phyloP scores from a whole-genome alignment of 2,888 invertebrate species.

The Corbicula japonica region DNA sequence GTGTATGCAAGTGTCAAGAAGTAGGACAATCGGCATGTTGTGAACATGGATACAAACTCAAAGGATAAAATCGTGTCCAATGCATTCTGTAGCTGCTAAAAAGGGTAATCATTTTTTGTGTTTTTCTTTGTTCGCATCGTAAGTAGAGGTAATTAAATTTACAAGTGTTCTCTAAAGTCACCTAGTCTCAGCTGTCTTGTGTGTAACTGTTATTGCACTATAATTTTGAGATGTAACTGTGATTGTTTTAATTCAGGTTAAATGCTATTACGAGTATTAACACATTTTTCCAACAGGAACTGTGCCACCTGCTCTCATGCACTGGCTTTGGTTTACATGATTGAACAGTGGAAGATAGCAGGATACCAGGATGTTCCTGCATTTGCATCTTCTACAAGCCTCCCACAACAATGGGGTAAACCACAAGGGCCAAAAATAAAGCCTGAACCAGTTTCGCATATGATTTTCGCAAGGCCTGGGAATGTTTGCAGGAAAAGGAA shows the following conservation, averaged over 20 bases:
- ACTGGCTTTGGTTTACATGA: background rate
- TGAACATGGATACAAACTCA: background rate
- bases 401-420: constrained; percentile 37
- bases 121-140: background rate
- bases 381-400: constrained; percentile 12
- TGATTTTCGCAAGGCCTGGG: constrained; percentile 29
- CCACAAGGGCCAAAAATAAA: constrained; percentile 19
- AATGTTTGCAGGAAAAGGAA: constrained; percentile 29
- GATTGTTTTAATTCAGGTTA: too few species aligned
- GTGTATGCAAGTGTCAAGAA: constrained; percentile 1
- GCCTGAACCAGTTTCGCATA: constrained; percentile 34
- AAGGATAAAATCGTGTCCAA: background rate
- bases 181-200: too few species aligned
- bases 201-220: too few species aligned
- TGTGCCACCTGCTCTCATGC: constrained; percentile 5
- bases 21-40: background rate
- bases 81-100: background rate
- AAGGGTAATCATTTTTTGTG: background rate
- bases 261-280: too few species aligned
- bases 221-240: too few species aligned
- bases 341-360: constrained; percentile 13
- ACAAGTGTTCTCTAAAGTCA: background rate
- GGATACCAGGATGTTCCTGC: constrained; percentile 11
- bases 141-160: background rate
- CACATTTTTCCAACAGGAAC: background rate